Evolutionary conservation across 2,113 vertebrate species (phyloP).

Genomic region (Piaya cayana): DNA sequence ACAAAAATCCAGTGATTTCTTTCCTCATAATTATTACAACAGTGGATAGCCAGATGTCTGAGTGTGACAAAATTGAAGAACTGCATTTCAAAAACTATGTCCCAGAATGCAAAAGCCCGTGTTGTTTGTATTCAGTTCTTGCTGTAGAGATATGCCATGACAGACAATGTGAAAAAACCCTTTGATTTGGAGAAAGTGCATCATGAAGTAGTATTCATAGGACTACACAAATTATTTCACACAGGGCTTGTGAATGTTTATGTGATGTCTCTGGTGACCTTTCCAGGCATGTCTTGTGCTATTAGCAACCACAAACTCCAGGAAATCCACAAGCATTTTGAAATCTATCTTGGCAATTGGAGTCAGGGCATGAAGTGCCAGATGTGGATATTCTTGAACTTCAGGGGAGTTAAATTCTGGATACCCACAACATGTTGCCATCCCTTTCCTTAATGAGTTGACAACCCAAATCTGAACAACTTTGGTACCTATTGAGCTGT

Average conservation of each 20-base stretch:
- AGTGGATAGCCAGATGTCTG: accelerated
- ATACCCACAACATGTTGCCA: accelerated
- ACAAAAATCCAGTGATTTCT: background rate
- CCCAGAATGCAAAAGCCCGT: background rate
- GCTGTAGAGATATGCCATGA: background rate
- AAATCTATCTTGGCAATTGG: background rate
- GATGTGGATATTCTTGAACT: background rate
- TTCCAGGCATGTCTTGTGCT: background rate
- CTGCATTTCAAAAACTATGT: background rate
- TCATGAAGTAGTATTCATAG: background rate
- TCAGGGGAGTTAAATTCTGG: background rate
- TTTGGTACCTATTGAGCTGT: background rate
- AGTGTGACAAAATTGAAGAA: background rate
- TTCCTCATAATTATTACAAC: background rate
- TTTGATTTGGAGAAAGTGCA: no score
- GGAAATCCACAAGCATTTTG: background rate
- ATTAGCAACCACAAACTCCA: background rate
- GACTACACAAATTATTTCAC: background rate
- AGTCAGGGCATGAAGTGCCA: background rate
- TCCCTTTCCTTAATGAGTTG: background rate
- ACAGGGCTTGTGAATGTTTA: background rate
- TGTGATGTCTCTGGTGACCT: background rate
- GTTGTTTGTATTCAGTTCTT: background rate
- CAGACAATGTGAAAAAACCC: background rate
- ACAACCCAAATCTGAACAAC: background rate